Evolutionary conservation across 2,888 invertebrate genomes (phyloP), one percentile per base, ranked within the genome.

Genomic region (Rhabditoides inermis): DNA sequence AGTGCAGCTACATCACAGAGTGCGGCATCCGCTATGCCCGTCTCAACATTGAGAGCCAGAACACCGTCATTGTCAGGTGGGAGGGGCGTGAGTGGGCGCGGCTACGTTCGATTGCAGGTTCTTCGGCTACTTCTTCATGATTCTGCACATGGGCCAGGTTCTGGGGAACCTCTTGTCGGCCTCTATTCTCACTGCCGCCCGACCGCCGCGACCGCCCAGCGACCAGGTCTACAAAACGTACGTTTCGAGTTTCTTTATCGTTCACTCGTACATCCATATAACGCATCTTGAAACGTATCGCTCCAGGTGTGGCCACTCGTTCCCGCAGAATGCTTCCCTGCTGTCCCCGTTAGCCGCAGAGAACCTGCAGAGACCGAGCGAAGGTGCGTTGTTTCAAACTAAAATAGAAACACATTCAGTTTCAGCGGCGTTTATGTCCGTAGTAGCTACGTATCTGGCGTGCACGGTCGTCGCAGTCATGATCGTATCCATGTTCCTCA

Each of bases 91-190:
- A n/a, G n/a, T n/a, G n/a, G n/a, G n/a, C n/a, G n/a, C n/a, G n/a
- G n/a, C n/a, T n/a, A n/a, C n/a, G n/a, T n/a, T n/a, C n/a, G 3
- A 6, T 44, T 65, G 22, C 45, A 68, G 69, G 73, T 94, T 95
- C 83, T 95, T 95, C 79, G 95, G 95, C 41, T 88, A 92, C 84
- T 95, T 95, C 85, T 95, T 95, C 83, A 84, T 92, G 70, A 88
- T 92, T 64, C 92, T 92, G 86, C 92, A 94, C 79, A 88, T 90
- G 18, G 88, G 92, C 70, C 88, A 92, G 80, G 73, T 94, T 45
- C 89, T 90, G 88, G 92, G 94, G 76, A 94, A 94, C 79, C 83
- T 94, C 60, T 86, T 91, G 74, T 90, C 90, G n/a, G 90, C 90
- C 5, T 55, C 67, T 20, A 70, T 77, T 12, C 61, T 78, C 4